phyloP scores from a whole-genome alignment of 2,797 vertebrate species.

The Peromyscus attwateri region DNA sequence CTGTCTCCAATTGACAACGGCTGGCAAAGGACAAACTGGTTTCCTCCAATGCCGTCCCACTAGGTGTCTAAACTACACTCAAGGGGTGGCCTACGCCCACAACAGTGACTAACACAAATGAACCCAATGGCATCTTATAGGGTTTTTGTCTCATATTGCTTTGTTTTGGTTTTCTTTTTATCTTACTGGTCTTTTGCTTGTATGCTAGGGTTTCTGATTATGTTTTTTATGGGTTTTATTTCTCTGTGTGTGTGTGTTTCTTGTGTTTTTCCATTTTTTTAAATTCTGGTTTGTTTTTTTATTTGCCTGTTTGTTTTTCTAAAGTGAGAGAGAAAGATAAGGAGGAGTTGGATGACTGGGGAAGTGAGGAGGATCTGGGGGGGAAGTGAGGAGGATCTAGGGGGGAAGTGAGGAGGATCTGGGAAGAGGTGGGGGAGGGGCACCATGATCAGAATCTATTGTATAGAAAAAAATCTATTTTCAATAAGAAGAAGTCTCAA shows the following conservation, averaged over 20 bases:
- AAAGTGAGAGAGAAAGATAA: neutral
- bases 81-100: neutral
- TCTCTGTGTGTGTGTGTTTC: neutral
- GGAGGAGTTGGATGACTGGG: neutral
- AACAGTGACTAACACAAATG: neutral
- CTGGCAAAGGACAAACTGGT: neutral
- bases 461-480: neutral
- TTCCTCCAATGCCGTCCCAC: neutral
- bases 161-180: neutral
- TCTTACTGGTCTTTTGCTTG: neutral
- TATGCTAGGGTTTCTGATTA: neutral
- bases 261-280: neutral
- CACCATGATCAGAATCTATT: neutral
- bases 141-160: neutral
- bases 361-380: neutral
- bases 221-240: neutral
- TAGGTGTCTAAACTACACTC: neutral
- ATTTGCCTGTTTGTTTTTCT: neutral
- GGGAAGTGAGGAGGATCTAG: neutral
- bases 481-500: neutral
- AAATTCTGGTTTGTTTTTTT: neutral
- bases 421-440: neutral
- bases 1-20: neutral
- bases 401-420: neutral
- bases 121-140: neutral